Evolutionary conservation across 2,888 invertebrate genomes (phyloP).

Genomic region (Tetanocera ferruginea): DNA sequence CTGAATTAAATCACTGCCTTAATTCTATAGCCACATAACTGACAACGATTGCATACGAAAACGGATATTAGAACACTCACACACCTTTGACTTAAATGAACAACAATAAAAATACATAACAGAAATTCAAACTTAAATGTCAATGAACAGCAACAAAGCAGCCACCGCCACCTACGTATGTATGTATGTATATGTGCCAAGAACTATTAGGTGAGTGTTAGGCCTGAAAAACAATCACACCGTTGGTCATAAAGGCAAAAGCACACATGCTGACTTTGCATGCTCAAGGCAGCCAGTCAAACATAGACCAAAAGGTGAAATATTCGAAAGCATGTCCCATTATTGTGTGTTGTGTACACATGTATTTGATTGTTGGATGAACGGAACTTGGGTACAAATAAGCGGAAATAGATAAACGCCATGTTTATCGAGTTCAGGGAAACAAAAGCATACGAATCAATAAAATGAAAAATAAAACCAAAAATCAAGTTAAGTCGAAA

Average conservation of each 20-base stretch:
- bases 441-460: neutral
- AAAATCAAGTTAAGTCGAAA: neutral
- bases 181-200: neutral
- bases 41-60: constrained; percentile 9
- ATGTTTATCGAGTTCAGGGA: constrained; percentile 35
- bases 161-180: no score
- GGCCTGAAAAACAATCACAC: neutral
- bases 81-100: neutral
- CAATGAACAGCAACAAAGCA: neutral
- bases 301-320: neutral
- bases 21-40: constrained; percentile 5
- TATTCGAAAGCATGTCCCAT: neutral
- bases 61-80: neutral
- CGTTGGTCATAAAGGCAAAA: neutral
- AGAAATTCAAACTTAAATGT: constrained; percentile 21
- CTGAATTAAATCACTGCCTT: constrained; percentile 22
- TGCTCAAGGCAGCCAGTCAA: neutral
- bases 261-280: neutral
- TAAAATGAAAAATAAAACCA: neutral
- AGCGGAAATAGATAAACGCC: constrained; percentile 40
- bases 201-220: neutral
- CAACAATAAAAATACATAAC: constrained; percentile 28
- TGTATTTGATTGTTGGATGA: neutral
- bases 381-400: constrained; percentile 33
- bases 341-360: neutral